These are phyloP conservation scores for Pseudotriccus pelzelni DNA, from an alignment of 2,797 vertebrate species.

Conservation along the genomic window DNA sequence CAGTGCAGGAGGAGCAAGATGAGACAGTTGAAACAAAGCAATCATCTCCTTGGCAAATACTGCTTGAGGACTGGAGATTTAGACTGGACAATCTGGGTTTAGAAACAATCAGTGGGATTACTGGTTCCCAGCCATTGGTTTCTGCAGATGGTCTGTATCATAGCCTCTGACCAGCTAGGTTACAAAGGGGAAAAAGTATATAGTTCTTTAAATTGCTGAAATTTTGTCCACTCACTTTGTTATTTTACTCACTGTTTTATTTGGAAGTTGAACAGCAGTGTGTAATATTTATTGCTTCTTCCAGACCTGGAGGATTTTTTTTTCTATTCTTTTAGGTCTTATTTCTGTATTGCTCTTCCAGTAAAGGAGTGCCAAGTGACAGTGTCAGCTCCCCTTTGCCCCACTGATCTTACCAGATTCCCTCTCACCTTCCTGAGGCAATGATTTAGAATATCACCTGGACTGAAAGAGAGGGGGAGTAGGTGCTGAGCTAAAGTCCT, in stretches of 20 bases:
- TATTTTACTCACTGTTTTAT: background rate
- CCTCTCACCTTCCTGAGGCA: background rate
- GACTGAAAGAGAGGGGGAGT: background rate
- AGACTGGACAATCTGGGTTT: background rate
- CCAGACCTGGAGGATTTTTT: background rate
- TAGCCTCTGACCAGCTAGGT: background rate
- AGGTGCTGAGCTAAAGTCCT: background rate
- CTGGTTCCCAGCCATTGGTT: slow-evolving; percentile 2
- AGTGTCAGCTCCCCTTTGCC: background rate
- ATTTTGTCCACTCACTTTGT: background rate
- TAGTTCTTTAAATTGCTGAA: background rate
- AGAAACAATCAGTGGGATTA: background rate
- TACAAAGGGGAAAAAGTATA: background rate
- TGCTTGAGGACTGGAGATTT: background rate
- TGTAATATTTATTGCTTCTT: background rate
- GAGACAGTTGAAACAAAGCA: background rate
- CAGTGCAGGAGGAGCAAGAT: background rate
- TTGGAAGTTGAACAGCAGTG: background rate
- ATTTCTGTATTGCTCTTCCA: background rate
- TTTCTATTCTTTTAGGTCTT: background rate
- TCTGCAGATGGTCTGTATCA: background rate
- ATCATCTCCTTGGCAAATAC: background rate
- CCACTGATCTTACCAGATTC: background rate
- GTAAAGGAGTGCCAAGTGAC: background rate
- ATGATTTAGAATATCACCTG: background rate